Conservation (phyloP, 92 coral and sea anemone genomes). For the Parazoanthus atlanticus region DNA sequence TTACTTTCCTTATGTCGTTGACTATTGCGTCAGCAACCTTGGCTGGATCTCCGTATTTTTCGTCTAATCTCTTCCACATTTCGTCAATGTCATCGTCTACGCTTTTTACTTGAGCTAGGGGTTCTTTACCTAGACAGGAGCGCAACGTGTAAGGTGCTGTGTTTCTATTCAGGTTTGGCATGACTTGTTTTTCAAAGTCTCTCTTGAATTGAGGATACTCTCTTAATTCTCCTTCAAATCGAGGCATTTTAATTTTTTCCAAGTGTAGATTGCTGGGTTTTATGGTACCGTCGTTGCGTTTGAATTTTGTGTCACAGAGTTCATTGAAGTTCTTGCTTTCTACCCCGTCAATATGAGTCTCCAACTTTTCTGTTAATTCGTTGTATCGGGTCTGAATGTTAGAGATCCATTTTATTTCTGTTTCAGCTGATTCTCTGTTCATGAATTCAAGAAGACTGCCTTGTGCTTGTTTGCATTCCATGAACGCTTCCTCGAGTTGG, state of each 20-base stretch:
- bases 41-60: slow-evolving; percentile 50
- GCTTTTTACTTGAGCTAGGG: slow-evolving; percentile 23
- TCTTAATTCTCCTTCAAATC: neutral
- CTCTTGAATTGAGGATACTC: slow-evolving; percentile 50
- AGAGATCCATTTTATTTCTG: slow-evolving; percentile 44
- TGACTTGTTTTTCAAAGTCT: slow-evolving; percentile 57
- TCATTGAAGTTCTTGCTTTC: neutral
- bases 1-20: slow-evolving; percentile 7
- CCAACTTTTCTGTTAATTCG: slow-evolving; percentile 29
- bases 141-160: slow-evolving; percentile 53
- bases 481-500: slow-evolving; percentile 34
- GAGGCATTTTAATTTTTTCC: slow-evolving; percentile 11
- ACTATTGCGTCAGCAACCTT: slow-evolving; percentile 39
- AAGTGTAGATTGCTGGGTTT: neutral
- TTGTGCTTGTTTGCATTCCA: slow-evolving; percentile 39
- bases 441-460: slow-evolving; percentile 17
- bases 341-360: neutral
- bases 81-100: slow-evolving; percentile 36
- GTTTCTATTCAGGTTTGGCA: slow-evolving; percentile 30
- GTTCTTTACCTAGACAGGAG: slow-evolving; percentile 56
- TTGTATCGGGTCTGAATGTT: slow-evolving; percentile 40
- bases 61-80: slow-evolving; percentile 41
- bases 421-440: slow-evolving; percentile 27
- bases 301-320: neutral
- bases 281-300: neutral